Conservation (phyloP, 2,888 invertebrate species). For the Cephus runcator region DNA sequence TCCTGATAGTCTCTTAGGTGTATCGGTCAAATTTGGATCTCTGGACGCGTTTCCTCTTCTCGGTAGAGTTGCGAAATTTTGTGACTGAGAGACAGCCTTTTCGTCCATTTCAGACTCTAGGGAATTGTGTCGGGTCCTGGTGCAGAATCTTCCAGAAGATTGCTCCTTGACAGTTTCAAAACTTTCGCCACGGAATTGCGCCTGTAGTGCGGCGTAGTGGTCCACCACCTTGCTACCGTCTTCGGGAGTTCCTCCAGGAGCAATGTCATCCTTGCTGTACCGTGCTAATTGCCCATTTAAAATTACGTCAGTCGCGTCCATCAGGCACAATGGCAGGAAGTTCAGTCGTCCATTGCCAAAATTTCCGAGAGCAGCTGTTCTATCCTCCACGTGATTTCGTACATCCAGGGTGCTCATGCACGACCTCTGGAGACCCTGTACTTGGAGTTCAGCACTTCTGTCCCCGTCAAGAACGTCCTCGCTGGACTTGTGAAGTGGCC, state of each 20-base stretch:
- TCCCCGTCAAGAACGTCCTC: slow-evolving; percentile 52
- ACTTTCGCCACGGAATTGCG: slow-evolving; percentile 18
- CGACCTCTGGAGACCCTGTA: slow-evolving; percentile 32
- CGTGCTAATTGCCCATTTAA: slow-evolving; percentile 41
- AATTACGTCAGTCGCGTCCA: slow-evolving; percentile 58
- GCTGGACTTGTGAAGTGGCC: slow-evolving; percentile 50
- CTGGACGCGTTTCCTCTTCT: slow-evolving; percentile 45
- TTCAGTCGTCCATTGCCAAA: slow-evolving; percentile 6
- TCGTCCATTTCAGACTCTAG: slow-evolving; percentile 41
- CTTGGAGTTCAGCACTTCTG: slow-evolving; percentile 28
- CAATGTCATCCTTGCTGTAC: slow-evolving; percentile 9
- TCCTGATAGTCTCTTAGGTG: slow-evolving; percentile 52
- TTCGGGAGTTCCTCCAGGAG: slow-evolving; percentile 5
- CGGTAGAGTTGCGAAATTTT: slow-evolving; percentile 52
- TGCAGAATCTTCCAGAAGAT: neutral
- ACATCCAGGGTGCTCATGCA: slow-evolving; percentile 45
- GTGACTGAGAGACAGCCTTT: slow-evolving; percentile 12
- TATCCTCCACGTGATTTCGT: slow-evolving; percentile 22
- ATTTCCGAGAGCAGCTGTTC: slow-evolving; percentile 2
- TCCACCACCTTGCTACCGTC: slow-evolving; percentile 6
- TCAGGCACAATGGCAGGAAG: slow-evolving; percentile 29
- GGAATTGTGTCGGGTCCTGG: slow-evolving; percentile 46
- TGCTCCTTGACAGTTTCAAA: neutral
- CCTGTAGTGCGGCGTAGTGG: slow-evolving; percentile 14
- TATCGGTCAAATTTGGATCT: slow-evolving; percentile 41